A percentile compares a stretch with the other conserved stretches of the same genome.
Conservation (phyloP, 2,113 vertebrate species). For the Gavia stellata region DNA sequence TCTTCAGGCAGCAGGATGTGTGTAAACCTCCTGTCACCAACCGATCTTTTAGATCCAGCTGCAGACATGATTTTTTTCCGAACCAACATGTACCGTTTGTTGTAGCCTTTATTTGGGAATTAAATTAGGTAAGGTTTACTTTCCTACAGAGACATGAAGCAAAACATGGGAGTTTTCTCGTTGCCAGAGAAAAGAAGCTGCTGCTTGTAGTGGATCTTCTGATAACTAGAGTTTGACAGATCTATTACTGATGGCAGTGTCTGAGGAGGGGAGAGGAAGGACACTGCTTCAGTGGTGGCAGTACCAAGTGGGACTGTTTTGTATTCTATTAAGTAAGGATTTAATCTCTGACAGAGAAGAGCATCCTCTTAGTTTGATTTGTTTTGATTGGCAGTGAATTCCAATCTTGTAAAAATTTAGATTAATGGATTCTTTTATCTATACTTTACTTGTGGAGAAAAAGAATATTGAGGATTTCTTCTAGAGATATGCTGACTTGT, state of each 20-base stretch:
- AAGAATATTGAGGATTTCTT: slow-evolving; percentile 22
- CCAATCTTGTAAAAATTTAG: slow-evolving; percentile 49
- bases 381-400: slow-evolving; percentile 48
- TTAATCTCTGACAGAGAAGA: slow-evolving; percentile 54
- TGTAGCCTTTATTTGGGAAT: neutral
- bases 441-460: neutral
- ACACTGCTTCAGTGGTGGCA: slow-evolving; percentile 20
- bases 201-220: neutral
- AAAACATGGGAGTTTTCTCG: neutral
- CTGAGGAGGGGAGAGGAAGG: slow-evolving; percentile 9
- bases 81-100: neutral
- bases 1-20: neutral
- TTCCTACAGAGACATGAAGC: neutral
- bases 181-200: neutral
- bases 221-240: slow-evolving; percentile 24
- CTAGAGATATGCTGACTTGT: slow-evolving; percentile 23
- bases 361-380: slow-evolving; percentile 27
- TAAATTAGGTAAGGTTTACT: neutral
- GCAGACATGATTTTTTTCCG: neutral
- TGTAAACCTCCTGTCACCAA: neutral
- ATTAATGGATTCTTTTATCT: slow-evolving; percentile 60
- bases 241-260: neutral
- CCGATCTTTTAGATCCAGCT: neutral
- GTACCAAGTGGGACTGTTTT: slow-evolving; percentile 22
- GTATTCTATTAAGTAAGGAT: slow-evolving; percentile 28